Evolutionary conservation across 2,797 vertebrate species (phyloP).

Genomic region (Gambelia wislizenii): DNA sequence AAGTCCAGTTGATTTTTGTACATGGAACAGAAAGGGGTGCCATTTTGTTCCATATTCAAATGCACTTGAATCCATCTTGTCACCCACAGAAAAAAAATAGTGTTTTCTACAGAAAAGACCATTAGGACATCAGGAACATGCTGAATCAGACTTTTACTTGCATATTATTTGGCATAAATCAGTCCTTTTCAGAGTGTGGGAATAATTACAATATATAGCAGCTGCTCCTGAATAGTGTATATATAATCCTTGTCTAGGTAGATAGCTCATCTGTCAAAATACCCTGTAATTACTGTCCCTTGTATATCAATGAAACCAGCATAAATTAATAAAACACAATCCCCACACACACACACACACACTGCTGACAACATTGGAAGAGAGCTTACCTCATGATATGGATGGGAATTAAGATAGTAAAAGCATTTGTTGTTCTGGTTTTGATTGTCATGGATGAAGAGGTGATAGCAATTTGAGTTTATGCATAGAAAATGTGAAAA

Average conservation of each 20-base stretch:
- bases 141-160: background rate
- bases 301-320: constrained; percentile 37
- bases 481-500: constrained; percentile 45
- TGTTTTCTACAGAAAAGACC: constrained; percentile 25
- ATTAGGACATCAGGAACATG: constrained; percentile 26
- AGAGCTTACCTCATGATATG: constrained; percentile 33
- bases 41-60: background rate
- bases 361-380: constrained; percentile 6
- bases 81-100: background rate
- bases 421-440: constrained; percentile 51
- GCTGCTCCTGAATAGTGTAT: background rate
- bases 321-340: constrained; percentile 15
- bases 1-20: too few relatives aligned
- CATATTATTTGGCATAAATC: constrained; percentile 15
- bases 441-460: constrained; percentile 57
- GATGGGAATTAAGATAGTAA: constrained; percentile 21
- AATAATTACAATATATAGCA: constrained; percentile 25
- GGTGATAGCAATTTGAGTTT: constrained; percentile 64
- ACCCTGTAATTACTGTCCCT: constrained; percentile 1
- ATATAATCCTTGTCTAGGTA: background rate
- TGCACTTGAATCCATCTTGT: background rate
- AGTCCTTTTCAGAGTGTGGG: background rate
- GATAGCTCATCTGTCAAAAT: constrained; percentile 7
- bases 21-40: background rate
- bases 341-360: too few relatives aligned